These are phyloP conservation scores for Austrofundulus limnaeus DNA, from an alignment of 2,113 vertebrate genomes.

Conservation along the genomic window DNA sequence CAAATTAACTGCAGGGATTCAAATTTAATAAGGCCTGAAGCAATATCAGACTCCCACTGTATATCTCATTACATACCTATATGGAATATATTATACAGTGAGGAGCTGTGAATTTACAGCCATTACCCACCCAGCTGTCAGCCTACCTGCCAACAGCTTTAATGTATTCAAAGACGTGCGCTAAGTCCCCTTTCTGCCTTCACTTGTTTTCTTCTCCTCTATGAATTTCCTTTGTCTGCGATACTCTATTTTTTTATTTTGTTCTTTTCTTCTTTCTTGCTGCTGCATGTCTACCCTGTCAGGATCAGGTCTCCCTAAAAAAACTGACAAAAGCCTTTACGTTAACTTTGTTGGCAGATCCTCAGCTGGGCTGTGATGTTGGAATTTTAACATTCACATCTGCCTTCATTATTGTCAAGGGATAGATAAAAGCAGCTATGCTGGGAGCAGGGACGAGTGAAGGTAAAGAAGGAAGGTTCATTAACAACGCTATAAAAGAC, in stretches of 20 bases:
- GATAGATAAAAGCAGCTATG: conserved; percentile 25
- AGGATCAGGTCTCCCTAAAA: conserved; percentile 40
- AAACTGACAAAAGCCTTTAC: conserved; percentile 46
- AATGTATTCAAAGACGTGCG: conserved; percentile 29
- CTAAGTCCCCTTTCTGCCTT: conserved; percentile 12
- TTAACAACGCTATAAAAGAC: conserved; percentile 1
- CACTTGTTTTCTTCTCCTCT: conserved; percentile 21
- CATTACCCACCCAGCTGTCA: conserved; percentile 31
- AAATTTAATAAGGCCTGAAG: conserved; percentile 22
- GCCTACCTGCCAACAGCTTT: conserved; percentile 40
- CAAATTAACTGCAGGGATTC: background rate
- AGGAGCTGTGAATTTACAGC: conserved; percentile 39
- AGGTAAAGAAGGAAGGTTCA: background rate
- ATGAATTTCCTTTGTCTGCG: conserved; percentile 10
- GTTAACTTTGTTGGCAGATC: conserved; percentile 22
- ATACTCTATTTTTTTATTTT: conserved; percentile 27
- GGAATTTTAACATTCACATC: conserved; percentile 35
- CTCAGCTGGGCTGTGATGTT: conserved; percentile 22
- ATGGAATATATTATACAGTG: conserved; percentile 38
- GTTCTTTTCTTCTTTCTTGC: conserved; percentile 21
- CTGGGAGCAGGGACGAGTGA: background rate
- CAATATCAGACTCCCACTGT: conserved; percentile 1
- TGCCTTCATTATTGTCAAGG: conserved; percentile 6
- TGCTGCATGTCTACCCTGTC: conserved; percentile 36
- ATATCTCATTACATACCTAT: conserved; percentile 17